Evolutionary conservation across 2,888 invertebrate genomes (phyloP), one percentile per base, ranked within the genome.

Genomic region (Galeopsomyia nigrocyanea): DNA sequence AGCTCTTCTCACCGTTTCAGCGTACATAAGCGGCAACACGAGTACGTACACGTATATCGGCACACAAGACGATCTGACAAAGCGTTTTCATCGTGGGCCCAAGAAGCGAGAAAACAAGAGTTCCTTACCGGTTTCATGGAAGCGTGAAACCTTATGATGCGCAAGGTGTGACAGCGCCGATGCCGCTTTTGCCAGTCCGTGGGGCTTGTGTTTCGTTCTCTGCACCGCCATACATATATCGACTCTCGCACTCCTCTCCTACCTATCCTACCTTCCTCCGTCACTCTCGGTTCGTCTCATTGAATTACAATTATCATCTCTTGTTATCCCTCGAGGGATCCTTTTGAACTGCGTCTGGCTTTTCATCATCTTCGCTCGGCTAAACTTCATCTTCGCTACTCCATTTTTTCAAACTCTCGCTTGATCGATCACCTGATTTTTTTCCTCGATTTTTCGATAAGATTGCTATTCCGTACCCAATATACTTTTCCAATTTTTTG

Each of bases 121-220:
- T 77, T 79, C 76, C 76, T 79, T 78, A 78, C 77, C 76, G 76
- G 78, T 79, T 80, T 77, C 79, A 80, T 75, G 77, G 78, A 80
- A 79, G 81, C 80, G 82, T 79, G 80, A 82, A 80, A 78, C 79
- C 76, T 77, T 77, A 80, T 79, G 81, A 81, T 78, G 78, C 78
- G 78, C 78, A 77, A 81, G 80, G 79, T 79, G 82, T 81, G 81
- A 79, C 80, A 79, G 69, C 64, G 66, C 67, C 53, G 21, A 72
- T 76, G 77, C 73, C 73, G 64, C 71, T 68, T 71, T 60, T 26
- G 5, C 31, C 22, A 67, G 76, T 3, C 63, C 21, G n/a, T n/a
- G 21, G 26, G 16, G n/a, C 22, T 76, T 74, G 66, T 69, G 71
- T 75, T 77, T 78, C 76, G 74, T 74, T 10, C 10, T 39, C 60